These are phyloP conservation scores for Clinocottus analis DNA, from an alignment of 2,113 vertebrate species.

Conservation along the genomic window DNA sequence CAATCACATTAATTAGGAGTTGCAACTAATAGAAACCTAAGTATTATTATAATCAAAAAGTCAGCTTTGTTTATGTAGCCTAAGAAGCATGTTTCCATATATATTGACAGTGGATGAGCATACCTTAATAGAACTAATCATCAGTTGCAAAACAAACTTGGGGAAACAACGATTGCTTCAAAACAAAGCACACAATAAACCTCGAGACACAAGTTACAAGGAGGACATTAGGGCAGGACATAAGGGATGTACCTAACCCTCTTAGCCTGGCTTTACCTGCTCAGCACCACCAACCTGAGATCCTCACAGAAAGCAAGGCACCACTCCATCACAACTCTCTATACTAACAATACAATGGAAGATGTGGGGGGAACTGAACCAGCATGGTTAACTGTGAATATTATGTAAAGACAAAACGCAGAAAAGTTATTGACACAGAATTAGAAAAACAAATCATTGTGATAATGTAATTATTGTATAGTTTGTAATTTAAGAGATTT, in stretches of 20 bases:
- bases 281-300: background rate
- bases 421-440: too few species aligned
- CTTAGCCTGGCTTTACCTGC: background rate
- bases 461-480: background rate
- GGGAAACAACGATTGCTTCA: background rate
- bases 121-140: background rate
- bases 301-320: background rate
- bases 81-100: background rate
- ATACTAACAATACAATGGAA: background rate
- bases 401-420: too few species aligned
- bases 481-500: background rate
- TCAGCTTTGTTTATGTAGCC: background rate
- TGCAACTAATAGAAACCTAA: background rate
- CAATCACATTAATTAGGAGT: background rate
- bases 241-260: background rate
- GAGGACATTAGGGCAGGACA: background rate
- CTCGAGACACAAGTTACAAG: background rate
- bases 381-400: background rate
- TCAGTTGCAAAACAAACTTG: constrained; percentile 5
- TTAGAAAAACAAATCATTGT: background rate
- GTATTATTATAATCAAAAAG: background rate
- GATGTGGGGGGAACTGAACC: background rate
- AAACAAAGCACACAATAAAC: background rate
- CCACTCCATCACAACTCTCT: background rate
- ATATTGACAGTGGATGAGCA: background rate